Evolutionary conservation across 2,797 vertebrate species (phyloP).

Genomic region (Pseudomugil gertrudae): DNA sequence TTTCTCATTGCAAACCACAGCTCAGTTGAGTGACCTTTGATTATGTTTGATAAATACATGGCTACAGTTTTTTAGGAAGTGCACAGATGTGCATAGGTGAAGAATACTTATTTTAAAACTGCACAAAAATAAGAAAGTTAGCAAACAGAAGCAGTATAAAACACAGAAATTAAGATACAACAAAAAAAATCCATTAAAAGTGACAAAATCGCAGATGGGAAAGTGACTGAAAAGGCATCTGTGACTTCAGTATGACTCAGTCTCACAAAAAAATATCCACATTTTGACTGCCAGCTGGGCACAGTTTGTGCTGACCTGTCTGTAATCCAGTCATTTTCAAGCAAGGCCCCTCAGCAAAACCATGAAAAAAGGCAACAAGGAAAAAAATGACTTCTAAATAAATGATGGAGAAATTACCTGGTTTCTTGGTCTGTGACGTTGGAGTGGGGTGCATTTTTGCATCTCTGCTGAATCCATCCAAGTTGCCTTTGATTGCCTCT

Average conservation of each 20-base stretch:
- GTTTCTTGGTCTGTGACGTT: constrained; percentile 90
- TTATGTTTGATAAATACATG: constrained; percentile 15
- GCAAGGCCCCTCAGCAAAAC: constrained; percentile 12
- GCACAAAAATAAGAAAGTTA: not conserved
- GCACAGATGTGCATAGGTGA: constrained; percentile 5
- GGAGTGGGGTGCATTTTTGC: constrained; percentile 97
- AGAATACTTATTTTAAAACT: not conserved
- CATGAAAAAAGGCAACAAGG: constrained; percentile 6
- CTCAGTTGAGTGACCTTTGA: not conserved
- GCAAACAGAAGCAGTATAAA: constrained; percentile 1
- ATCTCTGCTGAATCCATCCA: constrained; percentile 99
- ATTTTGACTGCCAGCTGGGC: constrained; percentile 28
- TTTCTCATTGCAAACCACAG: not conserved
- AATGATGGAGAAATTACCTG: constrained; percentile 81
- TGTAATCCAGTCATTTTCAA: constrained; percentile 20
- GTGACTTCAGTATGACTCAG: not conserved
- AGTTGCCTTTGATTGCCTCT: constrained; percentile 98
- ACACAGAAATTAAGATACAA: not conserved
- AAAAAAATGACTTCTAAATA: constrained; percentile 3
- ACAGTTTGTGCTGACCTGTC: constrained; percentile 25
- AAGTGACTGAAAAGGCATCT: not conserved
- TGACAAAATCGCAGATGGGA: constrained; percentile 13
- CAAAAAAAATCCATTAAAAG: not conserved
- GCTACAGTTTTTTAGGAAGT: constrained; percentile 13
- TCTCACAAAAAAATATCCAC: constrained; percentile 12